Evolutionary conservation across 2,888 invertebrate genomes (phyloP).

Genomic region (Digitonthophagus gazella): DNA sequence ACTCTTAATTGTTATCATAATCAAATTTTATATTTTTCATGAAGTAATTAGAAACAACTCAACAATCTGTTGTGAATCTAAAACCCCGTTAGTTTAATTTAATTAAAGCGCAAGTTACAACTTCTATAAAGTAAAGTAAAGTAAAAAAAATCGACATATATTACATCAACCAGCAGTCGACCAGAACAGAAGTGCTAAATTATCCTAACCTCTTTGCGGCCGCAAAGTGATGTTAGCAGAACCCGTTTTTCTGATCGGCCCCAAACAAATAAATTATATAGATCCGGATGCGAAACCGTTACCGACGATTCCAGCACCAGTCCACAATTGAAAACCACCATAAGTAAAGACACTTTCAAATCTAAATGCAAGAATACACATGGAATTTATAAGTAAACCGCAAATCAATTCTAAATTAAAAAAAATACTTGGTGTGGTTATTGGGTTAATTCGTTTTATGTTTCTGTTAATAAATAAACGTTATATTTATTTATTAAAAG

Average conservation of each 20-base stretch:
- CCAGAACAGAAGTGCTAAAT: neutral
- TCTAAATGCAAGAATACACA: too few species aligned
- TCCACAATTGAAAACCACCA: neutral
- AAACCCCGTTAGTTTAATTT: neutral
- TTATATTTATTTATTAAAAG: too few species aligned
- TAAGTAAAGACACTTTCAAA: too few species aligned
- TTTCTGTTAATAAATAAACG: too few species aligned
- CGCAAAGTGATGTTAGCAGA: neutral
- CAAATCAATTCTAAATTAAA: too few species aligned
- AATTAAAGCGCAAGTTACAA: too few species aligned
- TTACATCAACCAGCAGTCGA: neutral
- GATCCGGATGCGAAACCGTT: neutral
- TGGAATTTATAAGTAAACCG: too few species aligned
- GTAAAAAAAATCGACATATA: neutral
- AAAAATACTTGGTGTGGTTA: too few species aligned
- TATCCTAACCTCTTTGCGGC: neutral
- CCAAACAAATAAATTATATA: neutral
- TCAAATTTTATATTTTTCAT: too few species aligned
- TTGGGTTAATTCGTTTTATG: too few species aligned
- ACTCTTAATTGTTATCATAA: too few species aligned
- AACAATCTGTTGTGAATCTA: neutral
- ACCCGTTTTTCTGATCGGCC: neutral
- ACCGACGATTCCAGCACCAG: neutral
- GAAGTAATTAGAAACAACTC: neutral
- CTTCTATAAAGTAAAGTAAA: neutral